Conservation (phyloP, 2,797 vertebrate species). For the Bryconaethiops microstoma region DNA sequence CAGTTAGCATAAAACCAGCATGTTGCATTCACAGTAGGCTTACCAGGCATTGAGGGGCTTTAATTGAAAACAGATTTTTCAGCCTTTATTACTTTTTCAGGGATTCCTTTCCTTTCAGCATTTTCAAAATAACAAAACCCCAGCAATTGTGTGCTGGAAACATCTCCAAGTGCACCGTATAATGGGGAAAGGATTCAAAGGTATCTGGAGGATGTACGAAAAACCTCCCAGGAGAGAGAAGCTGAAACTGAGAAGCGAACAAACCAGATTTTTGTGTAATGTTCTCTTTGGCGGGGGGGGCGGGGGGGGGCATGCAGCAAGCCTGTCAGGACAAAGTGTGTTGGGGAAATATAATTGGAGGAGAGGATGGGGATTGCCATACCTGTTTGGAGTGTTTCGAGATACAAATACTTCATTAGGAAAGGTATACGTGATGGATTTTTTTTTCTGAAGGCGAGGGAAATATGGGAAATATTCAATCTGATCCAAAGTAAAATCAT, state of each 20-base stretch:
- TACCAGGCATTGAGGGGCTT: constrained; percentile 1
- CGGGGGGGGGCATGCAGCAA: background rate
- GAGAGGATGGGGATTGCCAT: background rate
- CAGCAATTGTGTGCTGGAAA: background rate
- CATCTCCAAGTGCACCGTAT: background rate
- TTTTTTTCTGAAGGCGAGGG: too few species aligned
- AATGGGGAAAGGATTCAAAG: constrained; percentile 25
- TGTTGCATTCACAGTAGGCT: background rate
- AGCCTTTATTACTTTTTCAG: constrained; percentile 23
- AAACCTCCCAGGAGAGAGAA: constrained; percentile 10
- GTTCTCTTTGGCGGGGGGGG: too few species aligned
- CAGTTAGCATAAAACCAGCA: background rate
- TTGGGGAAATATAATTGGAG: constrained; percentile 4
- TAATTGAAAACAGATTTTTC: constrained; percentile 10
- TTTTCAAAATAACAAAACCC: constrained; percentile 21
- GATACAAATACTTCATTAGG: background rate
- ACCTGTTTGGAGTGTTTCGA: background rate
- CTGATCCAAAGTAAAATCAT: too few species aligned
- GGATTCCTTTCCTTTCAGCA: background rate
- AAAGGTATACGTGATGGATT: background rate
- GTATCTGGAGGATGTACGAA: constrained; percentile 13
- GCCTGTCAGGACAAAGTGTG: constrained; percentile 12
- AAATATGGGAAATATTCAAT: too few species aligned
- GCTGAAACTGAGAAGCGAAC: background rate
- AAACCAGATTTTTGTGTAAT: background rate